Evolutionary conservation across 2,797 vertebrate genomes (phyloP).

Genomic region (Geotrypetes seraphini): DNA sequence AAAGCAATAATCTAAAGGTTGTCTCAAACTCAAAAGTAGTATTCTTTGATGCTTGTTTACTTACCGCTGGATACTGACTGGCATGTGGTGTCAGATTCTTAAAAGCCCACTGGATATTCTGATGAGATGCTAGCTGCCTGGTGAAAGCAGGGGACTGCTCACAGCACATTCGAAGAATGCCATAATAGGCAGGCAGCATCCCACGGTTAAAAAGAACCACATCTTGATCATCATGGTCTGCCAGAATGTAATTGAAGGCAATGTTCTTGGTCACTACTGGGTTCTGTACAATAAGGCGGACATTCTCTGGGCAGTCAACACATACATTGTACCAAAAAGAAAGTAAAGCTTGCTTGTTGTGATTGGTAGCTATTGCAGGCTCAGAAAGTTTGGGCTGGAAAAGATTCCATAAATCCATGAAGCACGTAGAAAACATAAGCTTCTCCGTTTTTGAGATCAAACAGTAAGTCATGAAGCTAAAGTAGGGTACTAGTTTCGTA

Average conservation of each 20-base stretch:
- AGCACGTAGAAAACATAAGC: constrained; percentile 96
- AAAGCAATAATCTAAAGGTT: too few species aligned
- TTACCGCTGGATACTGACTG: constrained; percentile 96
- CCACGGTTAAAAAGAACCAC: constrained; percentile 97
- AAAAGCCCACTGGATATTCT: constrained; percentile 98
- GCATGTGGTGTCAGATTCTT: constrained; percentile 97
- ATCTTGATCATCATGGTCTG: constrained; percentile 97
- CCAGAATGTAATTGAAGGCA: constrained; percentile 98
- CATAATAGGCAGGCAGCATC: constrained; percentile 96
- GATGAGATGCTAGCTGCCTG: constrained; percentile 88
- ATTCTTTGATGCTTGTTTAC: too few species aligned
- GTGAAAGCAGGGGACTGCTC: constrained; percentile 94
- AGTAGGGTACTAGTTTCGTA: constrained; percentile 95
- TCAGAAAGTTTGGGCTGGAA: constrained; percentile 96
- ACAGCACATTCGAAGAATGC: constrained; percentile 94
- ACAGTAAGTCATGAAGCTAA: constrained; percentile 98
- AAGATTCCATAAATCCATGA: constrained; percentile 98
- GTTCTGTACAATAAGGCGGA: constrained; percentile 96
- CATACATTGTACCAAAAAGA: constrained; percentile 98
- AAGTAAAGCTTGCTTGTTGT: constrained; percentile 96
- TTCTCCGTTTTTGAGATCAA: constrained; percentile 98
- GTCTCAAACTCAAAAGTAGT: too few species aligned
- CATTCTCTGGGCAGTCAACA: constrained; percentile 91
- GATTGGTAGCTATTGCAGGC: constrained; percentile 95
- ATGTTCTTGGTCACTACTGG: constrained; percentile 97